These are phyloP conservation scores for Triplophysa dalaica DNA, from an alignment of 2,113 vertebrate species.

Conservation along the genomic window DNA sequence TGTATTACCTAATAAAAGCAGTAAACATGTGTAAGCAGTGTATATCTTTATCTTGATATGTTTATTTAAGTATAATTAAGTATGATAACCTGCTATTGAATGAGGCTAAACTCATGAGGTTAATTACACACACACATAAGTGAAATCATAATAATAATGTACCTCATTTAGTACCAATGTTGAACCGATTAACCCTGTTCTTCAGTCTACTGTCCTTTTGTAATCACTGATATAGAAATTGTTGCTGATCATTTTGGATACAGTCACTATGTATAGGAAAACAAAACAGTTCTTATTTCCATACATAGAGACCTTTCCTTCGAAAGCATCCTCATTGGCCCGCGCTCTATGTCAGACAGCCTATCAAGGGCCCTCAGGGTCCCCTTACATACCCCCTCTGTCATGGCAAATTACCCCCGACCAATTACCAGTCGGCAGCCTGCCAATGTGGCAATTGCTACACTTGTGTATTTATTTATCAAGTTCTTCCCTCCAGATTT, in stretches of 20 bases:
- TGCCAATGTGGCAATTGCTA: constrained; percentile 36
- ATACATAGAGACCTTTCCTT: constrained; percentile 49
- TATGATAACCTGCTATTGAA: background rate
- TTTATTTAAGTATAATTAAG: background rate
- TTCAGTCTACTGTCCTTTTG: constrained; percentile 7
- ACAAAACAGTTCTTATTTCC: constrained; percentile 45
- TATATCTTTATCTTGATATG: background rate
- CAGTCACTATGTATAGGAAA: constrained; percentile 33
- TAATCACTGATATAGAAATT: constrained; percentile 19
- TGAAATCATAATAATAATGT: background rate
- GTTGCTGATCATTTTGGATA: constrained; percentile 36
- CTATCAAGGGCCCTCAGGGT: constrained; percentile 42
- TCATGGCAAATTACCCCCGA: constrained; percentile 50
- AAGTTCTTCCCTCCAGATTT: constrained; percentile 12
- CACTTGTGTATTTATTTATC: constrained; percentile 47
- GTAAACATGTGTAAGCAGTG: constrained; percentile 2
- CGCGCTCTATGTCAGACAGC: constrained; percentile 40
- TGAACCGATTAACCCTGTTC: background rate
- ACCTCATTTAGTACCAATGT: background rate
- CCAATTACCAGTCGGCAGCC: constrained; percentile 47
- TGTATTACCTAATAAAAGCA: constrained; percentile 40
- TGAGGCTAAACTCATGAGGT: background rate
- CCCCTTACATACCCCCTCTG: constrained; percentile 48
- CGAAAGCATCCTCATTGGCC: constrained; percentile 45
- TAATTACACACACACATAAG: background rate